Base-by-base conservation (phyloP, 2,113 vertebrate species). In the Fukomys damarensis region DNA sequence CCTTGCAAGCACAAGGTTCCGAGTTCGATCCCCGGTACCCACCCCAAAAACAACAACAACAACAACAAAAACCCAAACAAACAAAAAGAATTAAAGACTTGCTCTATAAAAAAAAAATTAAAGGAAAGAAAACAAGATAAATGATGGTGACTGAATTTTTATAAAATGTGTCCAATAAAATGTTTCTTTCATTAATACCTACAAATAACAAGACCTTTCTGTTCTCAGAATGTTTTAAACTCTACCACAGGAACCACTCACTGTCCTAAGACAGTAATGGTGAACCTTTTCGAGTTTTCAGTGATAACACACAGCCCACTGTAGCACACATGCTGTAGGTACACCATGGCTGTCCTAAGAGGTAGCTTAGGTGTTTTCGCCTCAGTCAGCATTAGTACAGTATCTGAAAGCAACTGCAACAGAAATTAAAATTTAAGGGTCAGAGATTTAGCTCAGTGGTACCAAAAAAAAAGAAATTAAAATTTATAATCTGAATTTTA, bases 71-170 rank as follows among this genome's bases (percentile, higher is more conserved):
- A n/a, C n/a, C n/a, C n/a, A n/a, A n/a, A n/a, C n/a, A n/a, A n/a
- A n/a, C n/a, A n/a, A n/a, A n/a, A n/a, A n/a, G n/a, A n/a, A n/a
- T n/a, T n/a, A n/a, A n/a, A n/a, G n/a, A n/a, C n/a, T n/a, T n/a
- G n/a, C n/a, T n/a, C n/a, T n/a, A n/a, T n/a, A n/a, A n/a, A n/a
- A n/a, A n/a, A n/a, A n/a, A n/a, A n/a, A n/a, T n/a, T n/a, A n/a
- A n/a, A n/a, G n/a, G 35, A 93, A 83, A 95, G 59, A 89, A 93
- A 96, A 92, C 58, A 41, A 91, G 7, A 76, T 43, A 83, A 72
- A 79, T 86, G 70, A 88, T 30, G 32, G 84, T 66, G 16, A 54
- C 66, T n/a, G 61, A 41, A 81, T 70, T 94, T 82, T 90, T 28
- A 19, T 52, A 22, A 87, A 84, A 72, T 94, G 26, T 80, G 19